Conservation (phyloP, 2,113 vertebrate species). For the Diadophis punctatus region DNA sequence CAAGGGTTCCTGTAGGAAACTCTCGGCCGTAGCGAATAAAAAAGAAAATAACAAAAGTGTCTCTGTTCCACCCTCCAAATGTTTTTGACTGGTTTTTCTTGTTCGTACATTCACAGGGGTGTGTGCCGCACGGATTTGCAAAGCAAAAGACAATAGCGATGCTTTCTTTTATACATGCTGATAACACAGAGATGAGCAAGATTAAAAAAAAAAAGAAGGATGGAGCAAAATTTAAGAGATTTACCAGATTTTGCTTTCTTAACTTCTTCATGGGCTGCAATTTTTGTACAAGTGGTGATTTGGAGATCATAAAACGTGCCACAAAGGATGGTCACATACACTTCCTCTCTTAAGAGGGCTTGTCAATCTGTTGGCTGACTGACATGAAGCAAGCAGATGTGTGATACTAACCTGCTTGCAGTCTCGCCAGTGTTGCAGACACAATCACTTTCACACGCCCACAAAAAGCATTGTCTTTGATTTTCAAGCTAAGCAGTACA, state of each 20-base stretch:
- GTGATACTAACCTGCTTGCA: accelerated
- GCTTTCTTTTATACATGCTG: background rate
- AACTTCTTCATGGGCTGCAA: accelerated
- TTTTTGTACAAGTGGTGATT: accelerated
- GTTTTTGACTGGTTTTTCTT: background rate
- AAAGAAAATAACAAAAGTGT: background rate
- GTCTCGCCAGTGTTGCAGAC: accelerated
- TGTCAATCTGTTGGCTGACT: background rate
- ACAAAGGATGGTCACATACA: accelerated
- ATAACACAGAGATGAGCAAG: background rate
- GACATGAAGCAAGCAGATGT: background rate
- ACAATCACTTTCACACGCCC: background rate
- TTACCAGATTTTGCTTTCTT: background rate
- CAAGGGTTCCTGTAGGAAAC: background rate
- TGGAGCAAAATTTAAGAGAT: background rate
- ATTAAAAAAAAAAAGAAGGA: background rate
- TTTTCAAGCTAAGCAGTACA: background rate
- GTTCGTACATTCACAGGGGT: background rate
- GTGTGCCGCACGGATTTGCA: background rate
- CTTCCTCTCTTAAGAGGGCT: background rate
- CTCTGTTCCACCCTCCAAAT: background rate
- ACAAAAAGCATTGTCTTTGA: background rate
- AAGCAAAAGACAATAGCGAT: background rate
- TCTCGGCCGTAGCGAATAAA: slow-evolving; percentile 1
- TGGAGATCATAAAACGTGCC: background rate